These are phyloP conservation scores for Graphium colonna DNA, from an alignment of 2,888 invertebrate genomes.

Conservation along the genomic window DNA sequence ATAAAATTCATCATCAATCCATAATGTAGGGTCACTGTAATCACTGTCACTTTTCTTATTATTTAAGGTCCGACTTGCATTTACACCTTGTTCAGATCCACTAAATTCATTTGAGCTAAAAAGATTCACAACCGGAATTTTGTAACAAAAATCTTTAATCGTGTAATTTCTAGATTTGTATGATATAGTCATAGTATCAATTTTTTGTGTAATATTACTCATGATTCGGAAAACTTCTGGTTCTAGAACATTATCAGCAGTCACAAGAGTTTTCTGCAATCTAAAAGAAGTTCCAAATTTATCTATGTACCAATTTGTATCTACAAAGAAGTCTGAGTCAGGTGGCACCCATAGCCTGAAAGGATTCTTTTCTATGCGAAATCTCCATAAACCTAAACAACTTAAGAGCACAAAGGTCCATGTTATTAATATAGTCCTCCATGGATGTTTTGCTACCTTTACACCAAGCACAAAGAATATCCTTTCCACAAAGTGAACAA, in stretches of 20 bases:
- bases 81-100: constrained; percentile 42
- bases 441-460: constrained; percentile 80
- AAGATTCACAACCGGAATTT: constrained; percentile 69
- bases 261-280: constrained; percentile 81
- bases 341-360: constrained; percentile 88
- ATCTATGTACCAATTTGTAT: constrained; percentile 86
- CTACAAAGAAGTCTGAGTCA: constrained; percentile 83
- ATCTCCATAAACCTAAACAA: constrained; percentile 81
- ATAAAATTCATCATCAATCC: constrained; percentile 79
- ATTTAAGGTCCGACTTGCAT: constrained; percentile 28
- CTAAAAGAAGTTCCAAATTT: constrained; percentile 83
- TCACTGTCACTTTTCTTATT: constrained; percentile 42
- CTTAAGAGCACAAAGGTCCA: constrained; percentile 79
- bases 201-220: constrained; percentile 72
- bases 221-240: constrained; percentile 78
- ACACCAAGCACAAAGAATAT: constrained; percentile 81
- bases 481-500: constrained; percentile 65
- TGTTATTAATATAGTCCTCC: constrained; percentile 79
- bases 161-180: constrained; percentile 44
- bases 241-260: constrained; percentile 83
- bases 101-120: constrained; percentile 42
- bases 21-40: constrained; percentile 78
- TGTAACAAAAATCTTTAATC: constrained; percentile 61
- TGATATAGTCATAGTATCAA: constrained; percentile 57
- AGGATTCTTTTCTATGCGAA: constrained; percentile 87